A percentile compares a stretch with the other conserved stretches of the same genome.
Evolutionary conservation across 2,113 vertebrate genomes (phyloP).

Genomic region (Arenaria interpres): DNA sequence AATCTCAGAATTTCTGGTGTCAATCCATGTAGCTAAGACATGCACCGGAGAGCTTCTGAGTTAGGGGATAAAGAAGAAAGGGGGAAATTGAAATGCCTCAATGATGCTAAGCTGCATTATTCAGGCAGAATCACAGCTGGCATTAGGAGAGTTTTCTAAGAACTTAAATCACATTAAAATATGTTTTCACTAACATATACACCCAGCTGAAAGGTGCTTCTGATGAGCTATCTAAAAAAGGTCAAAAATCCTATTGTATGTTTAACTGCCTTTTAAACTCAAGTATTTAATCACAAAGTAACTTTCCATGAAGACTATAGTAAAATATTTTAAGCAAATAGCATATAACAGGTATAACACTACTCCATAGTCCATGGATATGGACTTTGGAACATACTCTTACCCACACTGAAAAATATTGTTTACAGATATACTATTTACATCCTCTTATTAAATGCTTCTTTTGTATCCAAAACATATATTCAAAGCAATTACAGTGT

Average conservation of each 20-base stretch:
- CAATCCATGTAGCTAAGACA: not conserved
- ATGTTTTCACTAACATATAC: not conserved
- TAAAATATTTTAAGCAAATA: not conserved
- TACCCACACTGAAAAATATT: not conserved
- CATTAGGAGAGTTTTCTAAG: not conserved
- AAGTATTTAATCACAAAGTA: not conserved
- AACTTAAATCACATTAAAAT: not conserved
- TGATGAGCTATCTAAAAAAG: not conserved
- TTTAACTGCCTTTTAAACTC: not conserved
- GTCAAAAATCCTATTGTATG: not conserved
- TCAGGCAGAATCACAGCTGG: not conserved
- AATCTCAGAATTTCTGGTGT: not conserved
- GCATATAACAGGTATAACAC: not conserved
- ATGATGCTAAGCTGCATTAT: not conserved
- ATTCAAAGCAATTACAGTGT: not conserved
- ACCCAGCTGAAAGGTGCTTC: not conserved
- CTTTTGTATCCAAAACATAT: not conserved
- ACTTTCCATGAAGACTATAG: not conserved
- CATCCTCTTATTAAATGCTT: not conserved
- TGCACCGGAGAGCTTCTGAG: not conserved
- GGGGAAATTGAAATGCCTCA: not conserved
- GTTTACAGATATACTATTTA: not conserved
- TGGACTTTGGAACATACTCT: not conserved
- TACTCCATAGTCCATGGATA: not conserved
- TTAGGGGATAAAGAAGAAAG: not conserved